Evolutionary conservation across 2,113 vertebrate genomes (phyloP), one percentile per base, ranked within the genome.

Genomic region (Dendropsophus ebraccatus): DNA sequence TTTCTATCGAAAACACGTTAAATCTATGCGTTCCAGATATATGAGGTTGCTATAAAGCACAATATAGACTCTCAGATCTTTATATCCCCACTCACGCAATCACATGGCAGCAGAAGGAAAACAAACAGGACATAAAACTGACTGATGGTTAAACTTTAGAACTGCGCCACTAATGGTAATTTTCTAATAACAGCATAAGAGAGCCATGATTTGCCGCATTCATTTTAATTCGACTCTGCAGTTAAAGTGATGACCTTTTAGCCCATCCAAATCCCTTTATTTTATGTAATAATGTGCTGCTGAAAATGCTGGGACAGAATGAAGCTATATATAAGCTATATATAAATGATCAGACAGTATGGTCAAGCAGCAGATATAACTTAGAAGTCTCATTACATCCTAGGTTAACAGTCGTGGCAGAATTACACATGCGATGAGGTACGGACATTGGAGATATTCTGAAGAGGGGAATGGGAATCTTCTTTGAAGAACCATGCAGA

Each of bases 61-160:
- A 49, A 52, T 25, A 23, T 82, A 16, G 25, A 50, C n/a, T 19
- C 45, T 30, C 14, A n/a, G 13, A 37, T 23, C 12, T 5, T 13
- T 32, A n/a, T 72, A 13, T 25, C 58, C 69, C 32, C 21, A 47
- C 13, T 54, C 47, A 23, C 7, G 13, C 32, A 13, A 32, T 49
- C 37, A 45, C 82, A 56, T 12, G 35, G 47, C 9, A 54, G 28
- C 47, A 74, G 19, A 70, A 37, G 32, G n/a, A 83, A 54, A 73
- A 50, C 30, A 83, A 73, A 83, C 81, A n/a, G 52, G 23, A 83
- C 30, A 47, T 60, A 83, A 74, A 83, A 74, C 19, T 83, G 82
- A 83, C 30, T 56, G 47, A 73, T 73, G 50, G 82, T 45, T 83
- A 83, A 70, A 70, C 60, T 74, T 75, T 60, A 8, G n/a, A 17